A percentile compares a stretch with the other conserved stretches of the same genome.
These are phyloP conservation scores for Mesorhabditis spiculigera DNA, from an alignment of 2,888 invertebrate genomes.

Conservation along the genomic window DNA sequence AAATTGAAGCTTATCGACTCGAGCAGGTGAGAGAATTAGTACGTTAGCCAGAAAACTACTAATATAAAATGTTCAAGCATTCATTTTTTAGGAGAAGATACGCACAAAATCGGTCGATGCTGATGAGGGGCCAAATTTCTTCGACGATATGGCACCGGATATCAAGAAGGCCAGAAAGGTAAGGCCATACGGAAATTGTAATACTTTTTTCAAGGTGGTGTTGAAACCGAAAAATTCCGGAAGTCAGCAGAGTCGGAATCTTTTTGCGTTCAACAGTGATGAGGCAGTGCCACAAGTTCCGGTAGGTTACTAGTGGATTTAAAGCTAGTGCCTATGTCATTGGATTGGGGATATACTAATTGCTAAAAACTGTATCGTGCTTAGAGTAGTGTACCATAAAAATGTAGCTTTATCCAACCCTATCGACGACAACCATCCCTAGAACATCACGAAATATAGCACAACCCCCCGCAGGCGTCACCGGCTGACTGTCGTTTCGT, in stretches of 20 bases:
- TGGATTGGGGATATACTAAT: too few species aligned
- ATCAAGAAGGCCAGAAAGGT: constrained; percentile 49
- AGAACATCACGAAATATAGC: too few species aligned
- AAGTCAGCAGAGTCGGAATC: constrained; percentile 18
- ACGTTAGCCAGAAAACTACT: constrained; percentile 14
- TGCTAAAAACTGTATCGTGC: too few species aligned
- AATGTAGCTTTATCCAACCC: too few species aligned
- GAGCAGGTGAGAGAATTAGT: constrained; percentile 12
- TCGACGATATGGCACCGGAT: constrained; percentile 48
- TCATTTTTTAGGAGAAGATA: neutral
- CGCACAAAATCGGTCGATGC: constrained; percentile 11
- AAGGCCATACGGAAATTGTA: neutral
- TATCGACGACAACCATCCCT: too few species aligned
- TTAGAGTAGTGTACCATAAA: too few species aligned
- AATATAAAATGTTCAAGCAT: constrained; percentile 7
- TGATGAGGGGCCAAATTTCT: constrained; percentile 40
- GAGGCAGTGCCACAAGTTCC: constrained; percentile 9
- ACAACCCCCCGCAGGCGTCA: too few species aligned
- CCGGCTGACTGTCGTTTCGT: too few species aligned
- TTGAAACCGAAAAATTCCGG: constrained; percentile 20
- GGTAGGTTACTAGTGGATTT: neutral
- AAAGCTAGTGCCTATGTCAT: neutral
- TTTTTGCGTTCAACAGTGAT: constrained; percentile 30
- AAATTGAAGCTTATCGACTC: constrained; percentile 51
- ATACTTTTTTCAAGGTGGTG: constrained; percentile 19